These are phyloP conservation scores for Rhogogaster chlorosoma DNA, from an alignment of 2,888 invertebrate genomes.

Conservation along the genomic window DNA sequence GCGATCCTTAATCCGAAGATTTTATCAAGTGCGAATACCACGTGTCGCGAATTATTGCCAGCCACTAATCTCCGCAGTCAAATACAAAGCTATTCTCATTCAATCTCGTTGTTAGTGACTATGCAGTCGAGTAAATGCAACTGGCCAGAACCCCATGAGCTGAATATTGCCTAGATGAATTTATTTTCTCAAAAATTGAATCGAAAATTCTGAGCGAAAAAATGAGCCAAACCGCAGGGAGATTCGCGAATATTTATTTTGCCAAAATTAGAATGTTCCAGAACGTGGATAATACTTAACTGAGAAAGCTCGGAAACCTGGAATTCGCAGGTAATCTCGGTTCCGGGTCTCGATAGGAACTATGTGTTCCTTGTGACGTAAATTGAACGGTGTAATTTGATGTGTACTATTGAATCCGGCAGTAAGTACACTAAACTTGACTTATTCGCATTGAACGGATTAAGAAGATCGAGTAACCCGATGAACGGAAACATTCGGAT, in stretches of 20 bases:
- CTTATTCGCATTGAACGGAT: background rate
- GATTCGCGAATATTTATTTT: background rate
- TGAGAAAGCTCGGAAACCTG: no score
- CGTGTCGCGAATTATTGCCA: background rate
- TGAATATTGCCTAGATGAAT: background rate
- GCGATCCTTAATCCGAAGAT: background rate
- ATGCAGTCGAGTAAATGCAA: no score
- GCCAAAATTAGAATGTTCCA: background rate
- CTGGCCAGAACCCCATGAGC: background rate
- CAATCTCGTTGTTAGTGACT: background rate
- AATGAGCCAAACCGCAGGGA: no score
- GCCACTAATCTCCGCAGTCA: background rate
- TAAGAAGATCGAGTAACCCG: background rate
- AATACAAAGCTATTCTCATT: background rate
- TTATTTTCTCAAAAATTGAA: background rate
- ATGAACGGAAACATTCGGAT: conserved; percentile 28
- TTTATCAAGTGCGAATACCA: background rate
- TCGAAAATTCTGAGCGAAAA: no score
- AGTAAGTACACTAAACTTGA: background rate
- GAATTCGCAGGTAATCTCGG: no score
- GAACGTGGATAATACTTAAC: no score
- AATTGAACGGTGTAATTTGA: background rate
- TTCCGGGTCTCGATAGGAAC: no score
- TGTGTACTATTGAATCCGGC: background rate
- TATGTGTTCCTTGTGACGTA: background rate